phyloP scores from a whole-genome alignment of 1,140 invertebrate species.

The Scylla paramamosain region DNA sequence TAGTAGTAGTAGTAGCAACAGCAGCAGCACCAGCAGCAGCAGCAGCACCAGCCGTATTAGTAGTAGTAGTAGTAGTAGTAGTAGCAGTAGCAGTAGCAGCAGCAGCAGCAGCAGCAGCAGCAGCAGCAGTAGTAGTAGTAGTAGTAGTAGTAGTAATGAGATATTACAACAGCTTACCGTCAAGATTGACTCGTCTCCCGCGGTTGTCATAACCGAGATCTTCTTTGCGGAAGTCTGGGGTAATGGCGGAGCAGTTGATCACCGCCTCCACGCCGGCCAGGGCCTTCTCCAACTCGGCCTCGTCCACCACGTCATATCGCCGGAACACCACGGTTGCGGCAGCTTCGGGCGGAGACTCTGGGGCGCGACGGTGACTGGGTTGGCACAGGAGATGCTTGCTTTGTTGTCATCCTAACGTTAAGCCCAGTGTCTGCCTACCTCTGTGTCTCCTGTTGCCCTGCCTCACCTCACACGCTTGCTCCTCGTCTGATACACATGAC shows the following conservation, averaged over 20 bases:
- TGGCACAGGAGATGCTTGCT: too few species aligned
- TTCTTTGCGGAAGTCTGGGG: slow-evolving; percentile 32
- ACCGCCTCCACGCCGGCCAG: slow-evolving; percentile 42
- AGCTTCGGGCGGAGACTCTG: slow-evolving; percentile 28
- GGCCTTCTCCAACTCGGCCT: not conserved
- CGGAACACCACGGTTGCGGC: not conserved
- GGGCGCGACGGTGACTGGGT: not conserved
- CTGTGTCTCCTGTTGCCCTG: too few species aligned
- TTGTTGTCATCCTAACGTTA: too few species aligned
- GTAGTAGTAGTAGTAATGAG: not conserved
- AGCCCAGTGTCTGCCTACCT: too few species aligned
- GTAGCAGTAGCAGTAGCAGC: not conserved
- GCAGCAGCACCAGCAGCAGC: not conserved
- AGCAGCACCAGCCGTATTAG: not conserved
- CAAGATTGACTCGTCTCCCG: slow-evolving; percentile 53
- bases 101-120: not conserved
- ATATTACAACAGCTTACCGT: not conserved
- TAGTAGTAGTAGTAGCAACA: not conserved
- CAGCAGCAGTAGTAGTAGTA: not conserved
- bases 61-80: not conserved
- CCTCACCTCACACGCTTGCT: too few species aligned
- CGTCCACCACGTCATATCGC: slow-evolving; percentile 43
- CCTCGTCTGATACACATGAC: too few species aligned
- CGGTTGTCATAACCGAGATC: slow-evolving; percentile 28
- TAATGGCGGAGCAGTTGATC: slow-evolving; percentile 58